Evolutionary conservation across 2,888 invertebrate genomes (phyloP), one percentile per base, ranked within the genome.

Genomic region (Cryptus armator): DNA sequence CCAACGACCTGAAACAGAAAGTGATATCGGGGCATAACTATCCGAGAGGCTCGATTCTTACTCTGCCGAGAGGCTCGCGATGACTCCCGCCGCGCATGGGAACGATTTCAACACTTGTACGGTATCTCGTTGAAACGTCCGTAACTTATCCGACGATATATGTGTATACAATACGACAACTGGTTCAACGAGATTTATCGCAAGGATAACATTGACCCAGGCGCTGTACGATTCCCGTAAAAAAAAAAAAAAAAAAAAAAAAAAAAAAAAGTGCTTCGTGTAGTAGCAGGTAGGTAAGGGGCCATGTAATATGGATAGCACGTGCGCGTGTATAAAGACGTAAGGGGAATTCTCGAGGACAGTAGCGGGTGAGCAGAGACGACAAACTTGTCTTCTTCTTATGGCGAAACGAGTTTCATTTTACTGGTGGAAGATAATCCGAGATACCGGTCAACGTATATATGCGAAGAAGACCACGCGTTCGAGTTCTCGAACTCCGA

Each of bases 1-100:
- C 95, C 94, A 95, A 95, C 94, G 95, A 95, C 95, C 96, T 96
- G 95, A 59, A 96, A 96, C 89, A 91, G 92, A 92, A 92, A 90
- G 43, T 59, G 46, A 76, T 64, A 37, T 53, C 59, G n/a, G 37
- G 24, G 24, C 24, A 24, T 37, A 9, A 37, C n/a, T 51, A 59
- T 77, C 32, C 76, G 71, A 56, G 53, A 12, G 29, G 67, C 59
- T 66, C 37, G 16, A 66, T 66, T 77, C 56, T 29, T 62, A 59
- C 62, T 48, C 62, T n/a, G 16, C 62, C 62, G 74, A 62, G 56
- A 44, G 29, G 44, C 59, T 14, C 12, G 14, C 56, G 72, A 79
- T 79, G 62, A 59, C 67, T 44, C 44, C 62, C 76, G 71, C 67
- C 51, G 66, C 53, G 66, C 53, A 46, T 75, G 71, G 67, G 51